These are phyloP conservation scores for Orchestes rusci DNA, from an alignment of 2,888 invertebrate species.

Conservation along the genomic window DNA sequence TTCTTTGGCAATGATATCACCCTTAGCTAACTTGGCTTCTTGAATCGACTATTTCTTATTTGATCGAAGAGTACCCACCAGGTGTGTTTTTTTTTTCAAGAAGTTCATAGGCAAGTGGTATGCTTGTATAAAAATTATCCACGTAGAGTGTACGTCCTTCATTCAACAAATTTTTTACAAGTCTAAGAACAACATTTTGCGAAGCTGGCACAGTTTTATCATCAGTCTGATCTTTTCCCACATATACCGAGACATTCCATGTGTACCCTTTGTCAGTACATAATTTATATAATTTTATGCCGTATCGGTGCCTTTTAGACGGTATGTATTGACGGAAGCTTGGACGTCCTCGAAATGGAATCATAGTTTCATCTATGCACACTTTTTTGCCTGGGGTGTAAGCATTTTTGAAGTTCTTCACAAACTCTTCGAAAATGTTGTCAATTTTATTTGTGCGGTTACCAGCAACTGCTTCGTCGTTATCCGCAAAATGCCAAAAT, in stretches of 20 bases:
- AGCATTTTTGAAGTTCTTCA: neutral
- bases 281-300: conserved; percentile 9
- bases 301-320: conserved; percentile 6
- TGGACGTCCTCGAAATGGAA: conserved; percentile 6
- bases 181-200: conserved; percentile 5
- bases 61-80: conserved; percentile 6
- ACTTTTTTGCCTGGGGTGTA: neutral
- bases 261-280: conserved; percentile 4
- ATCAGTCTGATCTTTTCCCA: conserved; percentile 6
- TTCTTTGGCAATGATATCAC: conserved; percentile 3
- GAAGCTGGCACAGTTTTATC: neutral
- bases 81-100: conserved; percentile 6
- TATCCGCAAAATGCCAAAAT: conserved; percentile 8
- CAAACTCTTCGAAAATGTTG: neutral
- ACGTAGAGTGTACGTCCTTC: conserved; percentile 8
- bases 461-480: neutral
- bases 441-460: conserved; percentile 5
- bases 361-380: conserved; percentile 5
- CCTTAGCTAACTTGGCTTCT: neutral
- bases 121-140: conserved; percentile 13
- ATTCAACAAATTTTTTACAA: conserved; percentile 7
- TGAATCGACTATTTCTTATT: conserved; percentile 8
- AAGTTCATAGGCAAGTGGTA: conserved; percentile 6
- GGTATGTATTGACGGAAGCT: conserved; percentile 13
- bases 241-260: conserved; percentile 10